Evolutionary conservation across 2,888 invertebrate species (phyloP).

Genomic region (Litoditis marina): DNA sequence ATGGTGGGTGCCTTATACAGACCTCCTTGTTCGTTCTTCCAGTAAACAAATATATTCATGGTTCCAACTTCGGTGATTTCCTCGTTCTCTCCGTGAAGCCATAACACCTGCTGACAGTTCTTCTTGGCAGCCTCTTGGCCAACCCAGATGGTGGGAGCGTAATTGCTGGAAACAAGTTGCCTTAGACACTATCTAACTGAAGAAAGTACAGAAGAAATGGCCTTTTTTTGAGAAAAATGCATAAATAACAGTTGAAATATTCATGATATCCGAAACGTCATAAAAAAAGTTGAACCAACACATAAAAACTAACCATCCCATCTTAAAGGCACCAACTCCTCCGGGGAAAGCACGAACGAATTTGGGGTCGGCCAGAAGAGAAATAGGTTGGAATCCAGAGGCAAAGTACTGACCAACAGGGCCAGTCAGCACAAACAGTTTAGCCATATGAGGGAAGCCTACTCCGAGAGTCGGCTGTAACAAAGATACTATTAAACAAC

Average conservation of each 20-base stretch:
- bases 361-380: constrained; percentile 82
- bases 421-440: constrained; percentile 84
- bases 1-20: too few species aligned
- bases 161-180: constrained; percentile 63
- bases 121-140: constrained; percentile 73
- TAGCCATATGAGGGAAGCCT: constrained; percentile 78
- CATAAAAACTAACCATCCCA: constrained; percentile 76
- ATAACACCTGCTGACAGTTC: constrained; percentile 79
- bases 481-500: too few species aligned
- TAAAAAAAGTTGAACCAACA: too few species aligned
- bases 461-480: constrained; percentile 76
- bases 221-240: too few species aligned
- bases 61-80: constrained; percentile 96
- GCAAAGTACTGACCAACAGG: constrained; percentile 92
- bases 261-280: too few species aligned
- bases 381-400: constrained; percentile 62
- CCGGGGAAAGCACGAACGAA: constrained; percentile 77
- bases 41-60: constrained; percentile 92
- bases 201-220: too few species aligned
- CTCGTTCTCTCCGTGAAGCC: constrained; percentile 89
- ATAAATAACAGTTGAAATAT: too few species aligned
- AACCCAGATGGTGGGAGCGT: constrained; percentile 67
- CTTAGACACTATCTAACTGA: too few species aligned
- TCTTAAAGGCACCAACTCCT: constrained; percentile 88
- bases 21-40: constrained; percentile 86